Evolutionary conservation across 53 echinoderm and acorn worm genomes (phyloP), one percentile per base, ranked within the genome.

Genomic region (Luidia sarsii): DNA sequence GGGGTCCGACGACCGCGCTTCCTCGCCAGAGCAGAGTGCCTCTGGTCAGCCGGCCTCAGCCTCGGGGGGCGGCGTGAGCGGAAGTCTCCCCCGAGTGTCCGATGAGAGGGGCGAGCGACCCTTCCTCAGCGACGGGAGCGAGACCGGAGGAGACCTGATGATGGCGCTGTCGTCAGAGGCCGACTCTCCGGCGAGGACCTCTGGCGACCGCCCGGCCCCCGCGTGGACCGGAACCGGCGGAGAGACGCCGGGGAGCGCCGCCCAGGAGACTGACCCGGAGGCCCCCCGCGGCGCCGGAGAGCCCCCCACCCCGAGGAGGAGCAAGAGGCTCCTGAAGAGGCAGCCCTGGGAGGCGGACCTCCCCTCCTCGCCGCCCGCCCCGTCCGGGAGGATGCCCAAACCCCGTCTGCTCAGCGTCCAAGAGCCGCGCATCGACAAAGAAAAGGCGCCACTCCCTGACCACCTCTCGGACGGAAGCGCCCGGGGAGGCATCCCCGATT

Each of bases 141-240:
- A 77, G n/a, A 59, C 77, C 14, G 77, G 57, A 82, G 68, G 69
- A n/a, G 82, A 82, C 27, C 33, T 82, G 57, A 45, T 82, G 28
- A 82, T 82, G 41, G 82, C 55, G 10, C 29, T 68, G 59, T 54
- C 30, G 7, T 82, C 82, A 53, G 53, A 48, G 33, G 13, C 54
- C 27, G 51, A 80, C 6, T 64, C 80, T 25, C 64, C 80, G 31
- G 29, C n/a, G 45, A 62, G 3, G 25, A 18, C 13, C 3, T 29
- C 41, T 2, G 24, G 38, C 35, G 31, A 39, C n/a, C 34, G 21
- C 10, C 22, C 15, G 1, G n/a, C 74, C 38, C 4, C 2, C 8
- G 38, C 22, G 35, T 56, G 50, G 6, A 16, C 22, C 5, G 21
- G 21, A 2, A 52, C 0, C 4, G 9, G n/a, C 3, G 31, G n/a